phyloP scores from a whole-genome alignment of 2,113 vertebrate species.

The crab-eating macaque (Macaca fascicularis) region T2T-MFA8v1.1 NC_088388.1:90934001-90934500 shows the following conservation, averaged over 20 bases:
- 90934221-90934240: background rate
- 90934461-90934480: background rate
- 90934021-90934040: background rate
- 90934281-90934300: background rate
- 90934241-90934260: background rate
- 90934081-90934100: background rate
- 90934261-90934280: background rate
- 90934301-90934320: background rate
- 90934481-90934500: accelerated
- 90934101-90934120: background rate
- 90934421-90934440: too few species aligned
- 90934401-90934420: background rate
- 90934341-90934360: background rate
- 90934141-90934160: background rate
- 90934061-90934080: background rate
- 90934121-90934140: background rate
- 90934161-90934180: background rate
- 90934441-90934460: background rate
- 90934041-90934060: background rate
- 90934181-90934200: background rate
- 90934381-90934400: background rate
- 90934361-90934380: background rate
- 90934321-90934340: background rate
- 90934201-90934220: background rate
- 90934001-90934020: background rate